These are phyloP conservation scores for Thymelicus lineola DNA, from an alignment of 2,888 invertebrate species.

Conservation along the genomic window DNA sequence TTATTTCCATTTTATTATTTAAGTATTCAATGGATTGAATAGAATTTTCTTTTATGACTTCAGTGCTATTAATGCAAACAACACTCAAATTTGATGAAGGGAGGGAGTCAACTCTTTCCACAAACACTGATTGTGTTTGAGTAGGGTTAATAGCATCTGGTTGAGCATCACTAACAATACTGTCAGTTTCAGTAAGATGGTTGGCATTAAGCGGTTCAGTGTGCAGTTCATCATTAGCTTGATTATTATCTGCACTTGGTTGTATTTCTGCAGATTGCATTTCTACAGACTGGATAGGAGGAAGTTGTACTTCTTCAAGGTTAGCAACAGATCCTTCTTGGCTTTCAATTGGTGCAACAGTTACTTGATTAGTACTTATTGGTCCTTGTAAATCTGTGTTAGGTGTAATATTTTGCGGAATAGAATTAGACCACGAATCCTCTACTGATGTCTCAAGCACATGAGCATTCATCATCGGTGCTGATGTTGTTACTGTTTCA, in stretches of 20 bases:
- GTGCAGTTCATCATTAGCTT: constrained; percentile 9
- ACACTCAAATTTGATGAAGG: constrained; percentile 2
- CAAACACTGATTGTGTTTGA: constrained; percentile 10
- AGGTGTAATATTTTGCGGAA: constrained; percentile 49
- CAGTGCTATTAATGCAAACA: constrained; percentile 12
- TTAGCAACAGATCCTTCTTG: constrained; percentile 46
- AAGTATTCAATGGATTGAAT: neutral
- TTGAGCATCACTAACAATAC: constrained; percentile 4
- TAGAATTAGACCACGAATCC: constrained; percentile 63
- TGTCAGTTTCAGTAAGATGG: constrained; percentile 9
- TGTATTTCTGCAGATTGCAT: constrained; percentile 15
- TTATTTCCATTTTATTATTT: neutral
- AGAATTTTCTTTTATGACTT: neutral
- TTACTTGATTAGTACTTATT: constrained; percentile 29
- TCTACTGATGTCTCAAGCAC: constrained; percentile 61
- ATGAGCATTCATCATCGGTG: constrained; percentile 78
- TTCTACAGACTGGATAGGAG: constrained; percentile 4
- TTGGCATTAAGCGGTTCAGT: constrained; percentile 4
- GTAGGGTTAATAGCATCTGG: neutral
- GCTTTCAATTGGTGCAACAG: constrained; percentile 18
- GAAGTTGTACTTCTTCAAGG: constrained; percentile 53
- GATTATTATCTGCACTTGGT: neutral
- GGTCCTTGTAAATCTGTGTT: constrained; percentile 43
- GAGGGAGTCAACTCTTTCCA: neutral
- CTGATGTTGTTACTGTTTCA: constrained; percentile 72